phyloP scores from a whole-genome alignment of 2,797 vertebrate genomes.

The Poecilia velifera region DNA sequence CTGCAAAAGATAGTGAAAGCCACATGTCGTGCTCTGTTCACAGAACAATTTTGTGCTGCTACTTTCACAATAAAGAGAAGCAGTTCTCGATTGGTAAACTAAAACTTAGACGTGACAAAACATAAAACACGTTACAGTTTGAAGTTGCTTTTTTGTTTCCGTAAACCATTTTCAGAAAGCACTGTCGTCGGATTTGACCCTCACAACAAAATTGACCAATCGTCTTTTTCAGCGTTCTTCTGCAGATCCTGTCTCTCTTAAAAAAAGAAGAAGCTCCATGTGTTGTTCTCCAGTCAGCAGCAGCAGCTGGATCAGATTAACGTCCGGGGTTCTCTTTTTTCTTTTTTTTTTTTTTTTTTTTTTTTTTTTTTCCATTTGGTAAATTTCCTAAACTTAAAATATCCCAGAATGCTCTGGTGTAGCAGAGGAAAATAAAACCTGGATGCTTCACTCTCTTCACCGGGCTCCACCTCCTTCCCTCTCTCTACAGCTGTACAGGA shows the following conservation, averaged over 20 bases:
- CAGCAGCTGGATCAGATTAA: background rate
- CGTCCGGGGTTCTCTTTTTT: background rate
- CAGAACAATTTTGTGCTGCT: background rate
- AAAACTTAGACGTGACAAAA: background rate
- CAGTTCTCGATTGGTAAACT: background rate
- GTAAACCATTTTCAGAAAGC: background rate
- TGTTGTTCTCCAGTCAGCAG: background rate
- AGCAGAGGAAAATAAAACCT: conserved; percentile 41
- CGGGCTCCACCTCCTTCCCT: conserved; percentile 50
- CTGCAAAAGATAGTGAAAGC: background rate
- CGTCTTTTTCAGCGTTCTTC: background rate
- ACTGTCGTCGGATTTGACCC: background rate
- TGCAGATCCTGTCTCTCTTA: background rate
- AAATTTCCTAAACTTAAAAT: conserved; percentile 1
- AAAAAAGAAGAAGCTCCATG: background rate
- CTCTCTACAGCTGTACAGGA: conserved; percentile 78
- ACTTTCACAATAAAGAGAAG: background rate
- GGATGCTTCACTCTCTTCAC: conserved; percentile 37
- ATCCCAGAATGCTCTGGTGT: conserved; percentile 6
- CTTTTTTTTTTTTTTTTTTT: background rate
- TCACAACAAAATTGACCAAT: background rate
- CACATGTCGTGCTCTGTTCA: background rate
- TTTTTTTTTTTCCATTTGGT: background rate
- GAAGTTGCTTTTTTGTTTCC: background rate
- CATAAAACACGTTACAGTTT: background rate